phyloP scores from a whole-genome alignment of 2,888 invertebrate species.

The Eurois occulta region DNA sequence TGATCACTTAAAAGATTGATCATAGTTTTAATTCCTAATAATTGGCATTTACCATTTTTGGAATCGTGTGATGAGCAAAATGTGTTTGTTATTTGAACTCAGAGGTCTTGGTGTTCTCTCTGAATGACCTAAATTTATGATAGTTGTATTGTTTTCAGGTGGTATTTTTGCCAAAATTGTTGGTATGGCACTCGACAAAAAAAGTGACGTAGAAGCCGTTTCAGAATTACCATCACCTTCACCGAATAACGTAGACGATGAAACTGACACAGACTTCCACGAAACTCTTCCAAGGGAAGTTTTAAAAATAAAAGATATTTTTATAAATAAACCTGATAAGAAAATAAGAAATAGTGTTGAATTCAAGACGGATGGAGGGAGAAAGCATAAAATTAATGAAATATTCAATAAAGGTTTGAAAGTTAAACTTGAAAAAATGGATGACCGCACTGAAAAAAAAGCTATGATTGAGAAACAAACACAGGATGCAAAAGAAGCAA shows the following conservation, averaged over 20 bases:
- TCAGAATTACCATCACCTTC: slow-evolving; percentile 77
- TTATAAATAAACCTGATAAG: slow-evolving; percentile 73
- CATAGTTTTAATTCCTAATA: not conserved
- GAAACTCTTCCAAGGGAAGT: slow-evolving; percentile 92
- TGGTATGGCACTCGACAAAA: slow-evolving; percentile 90
- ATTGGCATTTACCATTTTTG: not conserved
- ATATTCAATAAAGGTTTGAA: slow-evolving; percentile 70
- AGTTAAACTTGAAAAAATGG: slow-evolving; percentile 73
- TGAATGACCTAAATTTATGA: not conserved
- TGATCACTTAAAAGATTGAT: not conserved
- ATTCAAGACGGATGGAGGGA: slow-evolving; percentile 73
- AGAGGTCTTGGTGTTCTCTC: not conserved
- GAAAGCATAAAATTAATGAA: slow-evolving; percentile 65
- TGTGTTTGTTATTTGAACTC: not conserved
- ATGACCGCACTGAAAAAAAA: slow-evolving; percentile 77
- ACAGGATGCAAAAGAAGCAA: slow-evolving; percentile 59
- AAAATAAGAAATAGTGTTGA: slow-evolving; percentile 78
- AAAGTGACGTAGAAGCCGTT: slow-evolving; percentile 90
- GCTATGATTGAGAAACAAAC: slow-evolving; percentile 73
- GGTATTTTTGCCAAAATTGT: slow-evolving; percentile 91
- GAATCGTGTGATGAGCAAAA: not conserved
- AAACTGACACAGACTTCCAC: slow-evolving; percentile 93
- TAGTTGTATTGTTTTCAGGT: slow-evolving; percentile 72
- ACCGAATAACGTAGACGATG: slow-evolving; percentile 89
- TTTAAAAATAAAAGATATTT: slow-evolving; percentile 89